These are phyloP conservation scores for Tichodroma muraria DNA, from an alignment of 2,113 vertebrate species.

Conservation along the genomic window DNA sequence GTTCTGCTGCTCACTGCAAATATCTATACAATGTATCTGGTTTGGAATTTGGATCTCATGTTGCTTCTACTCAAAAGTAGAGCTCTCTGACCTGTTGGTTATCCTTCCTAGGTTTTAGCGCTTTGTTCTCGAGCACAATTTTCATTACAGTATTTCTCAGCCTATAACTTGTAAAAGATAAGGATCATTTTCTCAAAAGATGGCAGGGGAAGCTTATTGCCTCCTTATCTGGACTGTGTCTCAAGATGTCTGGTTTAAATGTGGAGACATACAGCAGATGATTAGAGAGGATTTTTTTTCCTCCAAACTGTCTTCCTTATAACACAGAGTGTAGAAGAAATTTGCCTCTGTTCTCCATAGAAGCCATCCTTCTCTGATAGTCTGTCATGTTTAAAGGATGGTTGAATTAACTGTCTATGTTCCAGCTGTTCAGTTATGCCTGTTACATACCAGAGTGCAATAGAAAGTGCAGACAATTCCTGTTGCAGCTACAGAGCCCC, in stretches of 20 bases:
- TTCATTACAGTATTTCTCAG: neutral
- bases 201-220: neutral
- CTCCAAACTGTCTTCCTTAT: neutral
- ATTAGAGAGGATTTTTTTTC: neutral
- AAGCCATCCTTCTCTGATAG: neutral
- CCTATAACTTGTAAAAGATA: neutral
- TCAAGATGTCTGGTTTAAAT: neutral
- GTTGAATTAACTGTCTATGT: neutral
- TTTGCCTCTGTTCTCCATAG: neutral
- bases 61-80: neutral
- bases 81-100: neutral
- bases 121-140: neutral
- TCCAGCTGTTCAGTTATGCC: neutral
- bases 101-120: neutral
- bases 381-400: neutral
- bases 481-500: slow-evolving; percentile 85
- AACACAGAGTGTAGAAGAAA: neutral
- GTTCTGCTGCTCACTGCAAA: neutral
- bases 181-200: neutral
- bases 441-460: slow-evolving; percentile 78
- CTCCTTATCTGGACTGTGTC: neutral
- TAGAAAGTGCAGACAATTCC: slow-evolving; percentile 86
- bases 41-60: neutral
- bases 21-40: neutral
- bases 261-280: neutral